Conservation (phyloP, 2,113 vertebrate genomes). For the Myotis davidii region DNA sequence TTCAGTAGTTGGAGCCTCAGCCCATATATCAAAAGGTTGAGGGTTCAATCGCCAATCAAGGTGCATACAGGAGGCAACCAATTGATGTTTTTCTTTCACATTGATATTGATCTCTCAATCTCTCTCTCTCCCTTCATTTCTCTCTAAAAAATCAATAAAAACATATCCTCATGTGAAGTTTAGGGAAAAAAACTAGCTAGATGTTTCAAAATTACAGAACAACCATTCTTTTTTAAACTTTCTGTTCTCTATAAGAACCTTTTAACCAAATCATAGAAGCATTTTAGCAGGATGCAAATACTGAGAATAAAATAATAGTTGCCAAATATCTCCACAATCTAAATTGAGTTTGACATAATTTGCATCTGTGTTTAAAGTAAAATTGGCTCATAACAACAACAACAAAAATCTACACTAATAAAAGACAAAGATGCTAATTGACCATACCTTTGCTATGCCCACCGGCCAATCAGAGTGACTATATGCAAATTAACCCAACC, state of each 20-base stretch:
- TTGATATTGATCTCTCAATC: background rate
- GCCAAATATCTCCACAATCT: background rate
- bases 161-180: background rate
- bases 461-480: too few species aligned
- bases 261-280: background rate
- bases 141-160: background rate
- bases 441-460: too few species aligned
- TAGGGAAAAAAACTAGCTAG: background rate
- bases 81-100: background rate
- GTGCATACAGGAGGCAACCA: too few species aligned
- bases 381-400: too few species aligned
- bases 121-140: background rate
- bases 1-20: background rate
- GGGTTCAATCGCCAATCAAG: background rate
- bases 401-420: too few species aligned
- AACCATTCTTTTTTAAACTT: slow-evolving; percentile 2
- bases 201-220: slow-evolving; percentile 24
- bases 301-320: background rate
- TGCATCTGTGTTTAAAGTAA: too few species aligned
- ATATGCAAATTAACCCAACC: too few species aligned
- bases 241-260: background rate
- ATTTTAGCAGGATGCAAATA: slow-evolving; percentile 13
- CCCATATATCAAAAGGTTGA: background rate
- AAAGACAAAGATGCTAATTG: too few species aligned
- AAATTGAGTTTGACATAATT: background rate